Percentiles rank a stretch among this genome's conserved stretches.
phyloP scores from a whole-genome alignment of 1,140 invertebrate species.

The Phenacoccus solenopsis region DNA sequence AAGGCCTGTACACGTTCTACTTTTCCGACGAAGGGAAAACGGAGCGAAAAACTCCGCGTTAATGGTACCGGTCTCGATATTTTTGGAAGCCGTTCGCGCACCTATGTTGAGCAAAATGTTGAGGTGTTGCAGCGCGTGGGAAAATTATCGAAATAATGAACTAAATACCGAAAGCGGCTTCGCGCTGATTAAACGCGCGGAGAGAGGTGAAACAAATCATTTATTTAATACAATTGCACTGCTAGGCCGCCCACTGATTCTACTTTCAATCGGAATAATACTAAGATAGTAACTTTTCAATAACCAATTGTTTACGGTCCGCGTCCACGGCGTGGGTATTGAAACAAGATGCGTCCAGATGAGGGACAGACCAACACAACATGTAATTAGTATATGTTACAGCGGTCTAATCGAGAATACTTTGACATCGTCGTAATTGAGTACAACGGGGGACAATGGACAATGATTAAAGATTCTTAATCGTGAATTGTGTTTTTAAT shows the following conservation, averaged over 20 bases:
- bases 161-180: background rate
- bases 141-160: background rate
- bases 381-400: background rate
- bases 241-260: background rate
- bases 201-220: background rate
- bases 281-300: background rate
- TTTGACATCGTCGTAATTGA: conserved; percentile 1
- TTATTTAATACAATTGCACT: conserved; percentile 3
- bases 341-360: background rate
- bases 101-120: too few species aligned
- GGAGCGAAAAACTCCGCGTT: too few species aligned
- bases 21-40: too few species aligned
- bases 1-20: too few species aligned
- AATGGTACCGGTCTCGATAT: too few species aligned
- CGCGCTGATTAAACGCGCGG: background rate
- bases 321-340: background rate
- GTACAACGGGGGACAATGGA: background rate
- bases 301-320: background rate
- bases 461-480: background rate
- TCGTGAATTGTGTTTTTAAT: background rate
- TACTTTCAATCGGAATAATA: background rate
- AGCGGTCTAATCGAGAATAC: background rate
- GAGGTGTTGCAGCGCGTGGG: background rate
- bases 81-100: too few species aligned
- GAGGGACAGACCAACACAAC: background rate